Base-by-base conservation (phyloP, 1,140 invertebrate species). In the Hylyphantes graminicola region DNA sequence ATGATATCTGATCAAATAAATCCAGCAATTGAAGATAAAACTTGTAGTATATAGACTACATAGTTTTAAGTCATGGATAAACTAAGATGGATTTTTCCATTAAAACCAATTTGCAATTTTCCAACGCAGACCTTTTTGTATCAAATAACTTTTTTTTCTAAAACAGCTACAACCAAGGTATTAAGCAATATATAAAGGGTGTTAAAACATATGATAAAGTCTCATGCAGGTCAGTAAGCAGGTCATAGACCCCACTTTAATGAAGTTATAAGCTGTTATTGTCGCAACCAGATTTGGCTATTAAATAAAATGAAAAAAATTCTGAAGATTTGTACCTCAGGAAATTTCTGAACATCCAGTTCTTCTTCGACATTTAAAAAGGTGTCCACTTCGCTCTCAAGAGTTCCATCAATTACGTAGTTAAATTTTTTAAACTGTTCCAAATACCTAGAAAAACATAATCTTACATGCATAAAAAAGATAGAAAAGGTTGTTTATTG, bases 321-420 rank as follows among this genome's bases (percentile, higher is more conserved):
- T 63, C 7, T 50, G 13, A 50, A 63, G 15, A 15, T 13, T 53
- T 13, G 68, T 77, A 85, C 82, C 17, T 85, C 54, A 59, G 74
- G 64, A 77, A 85, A 77, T 4, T 21, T 53, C 11, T 68, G 0
- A 35, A 77, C 74, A 76, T 85, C 74, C 19, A 77, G 17, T n/a
- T 82, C 61, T 7, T 72, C 61, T 11, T 74, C 59, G 48, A 35
- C 53, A 11, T 74, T 57, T 21, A 85, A 61, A 51, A 85, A 85
- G 10, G 8, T 51, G 53, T 85, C 57, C 53, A 77, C 17, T 0
- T 85, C 51, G 17, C 77, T 65, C 17, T 76, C 65, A 17, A 77
- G 64, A 35, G 64, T 59, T 51, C 82, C 82, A 85, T 85, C 64
- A 11, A 85, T 68, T 1, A 85, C 68, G 54, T 85, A 85, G 15